phyloP scores from a whole-genome alignment of 2,797 vertebrate genomes.

The Pyrocephalus nanus region DNA sequence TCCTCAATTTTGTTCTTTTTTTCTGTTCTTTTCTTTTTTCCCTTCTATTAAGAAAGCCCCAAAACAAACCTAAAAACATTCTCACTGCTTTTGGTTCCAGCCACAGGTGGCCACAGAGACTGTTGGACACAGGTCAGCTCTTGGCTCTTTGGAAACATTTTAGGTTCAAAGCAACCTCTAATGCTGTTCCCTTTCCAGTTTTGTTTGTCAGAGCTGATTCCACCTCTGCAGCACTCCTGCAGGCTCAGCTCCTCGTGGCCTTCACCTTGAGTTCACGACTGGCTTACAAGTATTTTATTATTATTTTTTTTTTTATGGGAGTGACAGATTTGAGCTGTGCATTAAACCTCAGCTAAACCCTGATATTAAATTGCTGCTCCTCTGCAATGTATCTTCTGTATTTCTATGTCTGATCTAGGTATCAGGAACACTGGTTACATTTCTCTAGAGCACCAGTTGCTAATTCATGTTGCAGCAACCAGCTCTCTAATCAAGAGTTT shows the following conservation, averaged over 20 bases:
- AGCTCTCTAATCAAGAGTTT: conserved; percentile 1
- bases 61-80: neutral
- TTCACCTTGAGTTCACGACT: neutral
- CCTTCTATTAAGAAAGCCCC: neutral
- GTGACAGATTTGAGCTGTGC: neutral
- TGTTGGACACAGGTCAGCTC: neutral
- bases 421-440: neutral
- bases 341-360: neutral
- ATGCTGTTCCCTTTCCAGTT: neutral
- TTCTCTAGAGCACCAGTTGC: neutral
- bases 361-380: neutral
- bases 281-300: neutral
- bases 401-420: neutral
- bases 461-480: neutral
- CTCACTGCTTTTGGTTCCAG: neutral
- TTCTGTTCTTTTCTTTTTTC: neutral
- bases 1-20: neutral
- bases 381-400: neutral
- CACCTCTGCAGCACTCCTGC: neutral
- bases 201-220: neutral
- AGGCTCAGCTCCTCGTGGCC: neutral
- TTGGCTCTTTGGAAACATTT: neutral
- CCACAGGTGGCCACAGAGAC: neutral
- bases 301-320: neutral
- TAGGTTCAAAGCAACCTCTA: neutral